These are phyloP conservation scores for Falcaria lacertinaria DNA, from an alignment of 2,888 invertebrate species.

Conservation along the genomic window DNA sequence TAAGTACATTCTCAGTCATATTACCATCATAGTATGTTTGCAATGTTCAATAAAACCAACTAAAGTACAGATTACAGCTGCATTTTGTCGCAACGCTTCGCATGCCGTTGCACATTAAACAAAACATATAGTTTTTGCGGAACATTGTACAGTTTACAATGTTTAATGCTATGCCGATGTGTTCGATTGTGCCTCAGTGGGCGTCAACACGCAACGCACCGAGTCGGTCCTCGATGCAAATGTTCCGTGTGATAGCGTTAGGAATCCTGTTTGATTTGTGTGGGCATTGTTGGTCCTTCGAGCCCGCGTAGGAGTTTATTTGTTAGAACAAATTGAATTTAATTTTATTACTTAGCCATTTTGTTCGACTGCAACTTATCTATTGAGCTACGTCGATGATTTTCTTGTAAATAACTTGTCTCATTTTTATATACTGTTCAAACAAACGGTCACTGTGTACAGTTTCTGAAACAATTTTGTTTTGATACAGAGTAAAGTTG, in stretches of 20 bases:
- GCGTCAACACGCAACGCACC: conserved; percentile 65
- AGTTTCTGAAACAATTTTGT: too few species aligned
- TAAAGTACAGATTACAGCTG: conserved; percentile 18
- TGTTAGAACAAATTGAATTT: conserved; percentile 4
- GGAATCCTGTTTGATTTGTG: conserved; percentile 73
- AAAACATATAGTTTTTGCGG: conserved; percentile 53
- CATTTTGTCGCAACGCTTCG: conserved; percentile 50
- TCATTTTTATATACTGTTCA: too few species aligned
- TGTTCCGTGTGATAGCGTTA: conserved; percentile 62
- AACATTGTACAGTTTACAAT: conserved; percentile 57
- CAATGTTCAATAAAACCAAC: conserved; percentile 9
- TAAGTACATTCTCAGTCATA: background rate
- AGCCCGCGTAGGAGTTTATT: conserved; percentile 17
- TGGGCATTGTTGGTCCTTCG: conserved; percentile 60
- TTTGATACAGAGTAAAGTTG: too few species aligned
- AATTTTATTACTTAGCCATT: background rate
- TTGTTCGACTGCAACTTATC: background rate
- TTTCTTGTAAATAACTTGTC: too few species aligned
- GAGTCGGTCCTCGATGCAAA: conserved; percentile 63
- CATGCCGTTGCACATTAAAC: conserved; percentile 53
- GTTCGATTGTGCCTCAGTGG: conserved; percentile 66
- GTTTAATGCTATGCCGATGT: conserved; percentile 72
- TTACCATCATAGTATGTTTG: conserved; percentile 8
- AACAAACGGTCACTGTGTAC: too few species aligned
- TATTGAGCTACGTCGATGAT: too few species aligned